phyloP scores from a whole-genome alignment of 2,797 vertebrate genomes.

The Podarcis lilfordi region DNA sequence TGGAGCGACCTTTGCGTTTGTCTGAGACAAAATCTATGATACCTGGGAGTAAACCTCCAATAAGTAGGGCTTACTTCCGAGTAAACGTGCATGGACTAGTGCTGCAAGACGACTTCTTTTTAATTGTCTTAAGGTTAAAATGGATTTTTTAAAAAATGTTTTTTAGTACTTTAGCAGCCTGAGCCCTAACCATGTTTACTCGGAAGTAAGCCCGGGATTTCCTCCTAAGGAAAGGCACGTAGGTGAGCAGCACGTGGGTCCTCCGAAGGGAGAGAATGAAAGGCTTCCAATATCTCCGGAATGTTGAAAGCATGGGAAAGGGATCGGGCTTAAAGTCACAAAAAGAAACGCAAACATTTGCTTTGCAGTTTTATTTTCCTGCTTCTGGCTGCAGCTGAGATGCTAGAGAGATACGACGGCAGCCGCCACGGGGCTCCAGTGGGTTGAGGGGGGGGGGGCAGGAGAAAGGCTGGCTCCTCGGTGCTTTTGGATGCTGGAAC shows the following conservation, averaged over 20 bases:
- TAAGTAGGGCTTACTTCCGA: background rate
- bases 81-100: background rate
- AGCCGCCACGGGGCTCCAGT: background rate
- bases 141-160: background rate
- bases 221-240: background rate
- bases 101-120: background rate
- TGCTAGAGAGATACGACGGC: background rate
- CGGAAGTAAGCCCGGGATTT: background rate
- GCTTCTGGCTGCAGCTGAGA: background rate
- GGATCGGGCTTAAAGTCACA: too few relatives aligned
- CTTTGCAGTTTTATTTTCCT: constrained; percentile 14
- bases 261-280: background rate
- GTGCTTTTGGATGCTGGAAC: background rate
- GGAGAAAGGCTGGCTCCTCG: background rate
- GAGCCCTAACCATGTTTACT: background rate
- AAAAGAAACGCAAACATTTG: background rate
- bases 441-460: constrained; percentile 8
- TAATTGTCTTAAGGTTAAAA: background rate
- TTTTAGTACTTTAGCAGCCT: background rate
- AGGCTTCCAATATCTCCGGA: background rate
- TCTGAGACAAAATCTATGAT: too few relatives aligned
- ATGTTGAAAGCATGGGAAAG: too few relatives aligned
- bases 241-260: background rate
- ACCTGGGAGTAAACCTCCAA: too few relatives aligned
- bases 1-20: background rate